Evolutionary conservation across 2,797 vertebrate genomes (phyloP).

Genomic region (Carduelis carduelis): DNA sequence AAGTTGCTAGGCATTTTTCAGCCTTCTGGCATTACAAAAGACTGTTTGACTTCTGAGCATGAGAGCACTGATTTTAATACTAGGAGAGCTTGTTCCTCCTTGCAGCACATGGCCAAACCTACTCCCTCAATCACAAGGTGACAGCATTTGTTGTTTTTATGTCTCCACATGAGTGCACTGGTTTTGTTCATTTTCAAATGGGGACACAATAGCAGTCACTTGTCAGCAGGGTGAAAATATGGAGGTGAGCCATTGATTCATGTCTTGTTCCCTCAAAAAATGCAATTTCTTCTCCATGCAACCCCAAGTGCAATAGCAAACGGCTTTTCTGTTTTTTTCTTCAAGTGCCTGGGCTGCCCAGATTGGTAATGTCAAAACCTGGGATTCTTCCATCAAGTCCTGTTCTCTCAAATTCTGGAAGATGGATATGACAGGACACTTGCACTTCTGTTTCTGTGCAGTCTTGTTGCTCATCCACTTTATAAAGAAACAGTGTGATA

Average conservation of each 20-base stretch:
- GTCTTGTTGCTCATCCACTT: background rate
- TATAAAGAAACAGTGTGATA: background rate
- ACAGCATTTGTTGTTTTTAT: background rate
- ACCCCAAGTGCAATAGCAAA: background rate
- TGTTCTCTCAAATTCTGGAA: background rate
- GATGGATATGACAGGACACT: background rate
- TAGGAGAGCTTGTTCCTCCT: background rate
- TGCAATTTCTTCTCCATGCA: background rate
- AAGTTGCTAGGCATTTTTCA: background rate
- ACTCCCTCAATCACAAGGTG: background rate
- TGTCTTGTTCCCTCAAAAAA: background rate
- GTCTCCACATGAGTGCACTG: background rate
- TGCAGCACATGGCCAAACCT: background rate
- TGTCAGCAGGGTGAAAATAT: background rate
- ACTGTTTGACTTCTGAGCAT: background rate
- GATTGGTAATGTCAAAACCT: background rate
- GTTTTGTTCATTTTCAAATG: background rate
- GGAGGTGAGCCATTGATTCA: background rate
- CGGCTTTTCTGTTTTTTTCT: background rate
- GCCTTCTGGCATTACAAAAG: background rate
- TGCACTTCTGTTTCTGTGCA: background rate
- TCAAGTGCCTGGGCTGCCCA: background rate
- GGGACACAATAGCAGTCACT: background rate
- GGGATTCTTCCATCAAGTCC: background rate
- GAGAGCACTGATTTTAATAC: background rate